Conservation (phyloP, 2,888 invertebrate species). For the Pegoplata infirma region DNA sequence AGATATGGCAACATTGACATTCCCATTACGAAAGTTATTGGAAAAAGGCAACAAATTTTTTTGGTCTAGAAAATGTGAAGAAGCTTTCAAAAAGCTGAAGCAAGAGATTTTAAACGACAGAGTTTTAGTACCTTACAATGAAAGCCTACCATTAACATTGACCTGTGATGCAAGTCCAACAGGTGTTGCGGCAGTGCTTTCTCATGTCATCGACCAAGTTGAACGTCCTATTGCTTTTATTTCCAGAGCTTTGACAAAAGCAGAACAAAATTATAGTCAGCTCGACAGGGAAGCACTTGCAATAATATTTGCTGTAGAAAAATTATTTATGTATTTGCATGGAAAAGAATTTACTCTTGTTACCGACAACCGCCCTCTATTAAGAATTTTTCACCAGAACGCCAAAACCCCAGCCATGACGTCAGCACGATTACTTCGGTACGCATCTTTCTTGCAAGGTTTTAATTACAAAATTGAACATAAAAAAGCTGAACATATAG, state of each 20-base stretch:
- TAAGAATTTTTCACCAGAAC: slow-evolving; percentile 34
- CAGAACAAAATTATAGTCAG: slow-evolving; percentile 12
- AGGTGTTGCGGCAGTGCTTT: slow-evolving; percentile 10
- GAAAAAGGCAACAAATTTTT: background rate
- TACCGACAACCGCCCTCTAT: slow-evolving; percentile 38
- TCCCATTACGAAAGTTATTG: slow-evolving; percentile 1
- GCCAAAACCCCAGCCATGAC: slow-evolving; percentile 42
- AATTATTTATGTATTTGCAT: slow-evolving; percentile 14
- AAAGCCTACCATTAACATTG: background rate
- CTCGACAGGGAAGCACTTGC: slow-evolving; percentile 15
- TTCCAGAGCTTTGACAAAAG: slow-evolving; percentile 10
- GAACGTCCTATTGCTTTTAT: background rate
- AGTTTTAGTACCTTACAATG: slow-evolving; percentile 24
- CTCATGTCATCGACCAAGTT: background rate
- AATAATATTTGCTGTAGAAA: background rate
- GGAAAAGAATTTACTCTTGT: slow-evolving; percentile 22
- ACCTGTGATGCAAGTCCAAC: slow-evolving; percentile 29
- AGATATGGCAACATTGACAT: slow-evolving; percentile 27
- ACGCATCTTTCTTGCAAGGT: slow-evolving; percentile 45
- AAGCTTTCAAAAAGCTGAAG: slow-evolving; percentile 7
- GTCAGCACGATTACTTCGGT: slow-evolving; percentile 33
- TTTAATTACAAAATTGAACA: slow-evolving; percentile 47
- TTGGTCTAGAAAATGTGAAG: slow-evolving; percentile 16
- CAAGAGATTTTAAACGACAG: slow-evolving; percentile 8
- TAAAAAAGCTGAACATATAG: slow-evolving; percentile 18